Percentiles rank a stretch among this genome's conserved stretches.
These are phyloP conservation scores for Frankliniella fusca DNA, from an alignment of 2,888 invertebrate genomes.

Conservation along the genomic window DNA sequence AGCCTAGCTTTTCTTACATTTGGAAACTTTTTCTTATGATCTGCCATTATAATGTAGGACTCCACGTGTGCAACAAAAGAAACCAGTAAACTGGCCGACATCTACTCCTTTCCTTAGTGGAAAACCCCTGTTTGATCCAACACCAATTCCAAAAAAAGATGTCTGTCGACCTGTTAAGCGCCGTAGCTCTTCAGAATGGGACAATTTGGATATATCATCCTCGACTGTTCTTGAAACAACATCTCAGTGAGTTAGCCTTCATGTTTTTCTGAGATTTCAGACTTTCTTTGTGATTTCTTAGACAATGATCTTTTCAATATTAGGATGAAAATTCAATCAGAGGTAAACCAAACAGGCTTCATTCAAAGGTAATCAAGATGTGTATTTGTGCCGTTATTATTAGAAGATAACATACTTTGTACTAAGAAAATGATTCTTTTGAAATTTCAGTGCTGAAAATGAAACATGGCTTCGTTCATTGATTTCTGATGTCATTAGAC, in stretches of 20 bases:
- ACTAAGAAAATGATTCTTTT: neutral
- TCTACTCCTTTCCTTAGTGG: neutral
- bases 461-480: neutral
- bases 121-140: conserved; percentile 1
- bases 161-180: neutral
- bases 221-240: neutral
- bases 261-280: neutral
- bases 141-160: neutral
- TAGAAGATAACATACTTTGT: no score
- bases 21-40: neutral
- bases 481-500: neutral
- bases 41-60: neutral
- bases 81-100: neutral
- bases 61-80: neutral
- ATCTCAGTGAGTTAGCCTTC: neutral
- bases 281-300: neutral
- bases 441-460: neutral
- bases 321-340: neutral
- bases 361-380: neutral
- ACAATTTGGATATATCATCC: neutral
- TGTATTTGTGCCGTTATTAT: neutral
- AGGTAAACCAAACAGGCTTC: neutral
- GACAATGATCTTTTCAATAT: neutral
- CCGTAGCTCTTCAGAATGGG: neutral
- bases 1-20: neutral